Evolutionary conservation across 2,888 invertebrate species (phyloP), one percentile per base, ranked within the genome.

Genomic region (Leuctra nigra): DNA sequence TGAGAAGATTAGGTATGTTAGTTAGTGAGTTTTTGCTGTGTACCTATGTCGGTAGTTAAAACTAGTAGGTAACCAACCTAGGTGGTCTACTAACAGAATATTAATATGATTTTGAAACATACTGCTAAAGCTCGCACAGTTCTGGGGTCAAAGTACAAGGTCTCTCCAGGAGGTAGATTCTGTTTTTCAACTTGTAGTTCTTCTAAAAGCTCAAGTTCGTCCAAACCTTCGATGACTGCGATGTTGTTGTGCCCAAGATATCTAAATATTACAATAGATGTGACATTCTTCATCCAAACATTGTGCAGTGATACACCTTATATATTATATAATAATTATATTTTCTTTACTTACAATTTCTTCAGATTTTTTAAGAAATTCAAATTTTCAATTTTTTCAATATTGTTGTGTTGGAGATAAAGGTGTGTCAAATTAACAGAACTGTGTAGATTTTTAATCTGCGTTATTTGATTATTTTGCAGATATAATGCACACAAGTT

Each of bases 401-500:
- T 83, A 64, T 80, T 79, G 69, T 95, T 96, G 66, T 86, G 87
- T 67, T 91, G 93, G 38, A 88, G 77, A 72, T 86, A 93, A 16
- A 86, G 75, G 62, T 83, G 79, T 18, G 78, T 75, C 41, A 89
- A 70, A 63, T 84, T 82, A 48, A 71, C 74, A 2, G 90, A 73
- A 22, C 74, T 65, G 38, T 77, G 73, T 29, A 85, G 68, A 62
- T 81, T 79, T 63, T 80, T 73, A 14, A 85, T 76, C 68, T 73
- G 74, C 1, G 72, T 69, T 55, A 85, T 79, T 64, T 78, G 76
- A 67, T 86, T 86, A 66, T 79, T 81, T 61, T 80, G 84, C 24
- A 81, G 67, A 68, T 75, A 86, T 44, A 83, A 70, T 20, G 84
- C 83, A 58, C 72, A 72, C n/a, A 88, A 70, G 48, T 78, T 77